Percentiles rank a stretch among this genome's conserved stretches.
Evolutionary conservation across 2,888 invertebrate species (phyloP).

Genomic region (Pristionchus maxplancki): DNA sequence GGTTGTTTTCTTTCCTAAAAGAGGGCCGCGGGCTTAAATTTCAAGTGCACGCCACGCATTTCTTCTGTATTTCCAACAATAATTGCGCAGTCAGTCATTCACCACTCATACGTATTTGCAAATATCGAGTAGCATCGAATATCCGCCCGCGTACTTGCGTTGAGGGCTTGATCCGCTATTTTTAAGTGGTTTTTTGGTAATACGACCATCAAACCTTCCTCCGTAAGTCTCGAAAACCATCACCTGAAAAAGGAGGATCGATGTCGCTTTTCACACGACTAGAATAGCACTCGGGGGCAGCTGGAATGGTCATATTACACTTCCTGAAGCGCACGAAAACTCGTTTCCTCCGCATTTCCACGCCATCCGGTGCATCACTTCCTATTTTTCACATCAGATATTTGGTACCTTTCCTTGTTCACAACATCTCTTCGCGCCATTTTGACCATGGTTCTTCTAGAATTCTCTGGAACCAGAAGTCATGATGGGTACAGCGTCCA

Average conservation of each 20-base stretch:
- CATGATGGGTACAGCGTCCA: no score
- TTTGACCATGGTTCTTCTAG: no score
- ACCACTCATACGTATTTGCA: background rate
- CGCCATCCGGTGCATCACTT: background rate
- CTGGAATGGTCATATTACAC: background rate
- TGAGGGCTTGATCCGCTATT: background rate
- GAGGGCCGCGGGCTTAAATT: background rate
- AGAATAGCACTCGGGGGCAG: background rate
- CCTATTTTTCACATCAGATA: background rate
- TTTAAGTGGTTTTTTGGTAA: background rate
- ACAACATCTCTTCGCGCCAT: no score
- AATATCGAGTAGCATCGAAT: background rate
- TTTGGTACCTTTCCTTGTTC: background rate
- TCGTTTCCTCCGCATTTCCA: background rate
- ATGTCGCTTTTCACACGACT: background rate
- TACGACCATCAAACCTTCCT: background rate
- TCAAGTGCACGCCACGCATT: background rate
- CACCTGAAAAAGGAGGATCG: background rate
- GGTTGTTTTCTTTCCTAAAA: background rate
- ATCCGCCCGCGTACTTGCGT: background rate
- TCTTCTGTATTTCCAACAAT: background rate
- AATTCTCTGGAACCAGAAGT: no score
- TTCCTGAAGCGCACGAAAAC: background rate
- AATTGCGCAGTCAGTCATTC: background rate
- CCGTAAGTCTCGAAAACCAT: background rate